Base-by-base conservation (phyloP, 2,888 invertebrate genomes). In the Empis livida region DNA sequence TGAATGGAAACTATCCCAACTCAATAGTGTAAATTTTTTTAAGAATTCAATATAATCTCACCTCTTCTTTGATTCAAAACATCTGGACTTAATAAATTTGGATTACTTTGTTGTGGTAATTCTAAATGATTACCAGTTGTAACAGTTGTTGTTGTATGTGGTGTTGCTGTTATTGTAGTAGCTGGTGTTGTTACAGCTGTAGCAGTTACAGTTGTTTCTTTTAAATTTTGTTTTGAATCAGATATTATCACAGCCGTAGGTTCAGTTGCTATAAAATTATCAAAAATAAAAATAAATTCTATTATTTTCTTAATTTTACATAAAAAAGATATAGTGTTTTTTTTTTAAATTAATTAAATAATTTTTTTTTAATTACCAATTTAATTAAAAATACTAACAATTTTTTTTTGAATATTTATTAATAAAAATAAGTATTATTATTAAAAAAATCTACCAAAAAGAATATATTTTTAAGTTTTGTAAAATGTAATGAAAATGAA, bases 81-180 rank as follows among this genome's bases (percentile, higher is more conserved):
- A 61, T 90, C 89, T 17, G 90, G 90, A 63, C 87, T 87, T 43
- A 90, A 75, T 53, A 89, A 77, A 69, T 89, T 88, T n/a, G 80
- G 81, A 57, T 80, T 79, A 45, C 75, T 71, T 42, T 78, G 76
- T 59, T 82, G 79, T 9, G 89, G 89, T 48, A 89, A 78, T 55
- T 87, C 81, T 56, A 89, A 72, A 63, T 88, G 88, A 65, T 88
- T 89, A 48, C 85, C 85, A 16, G 79, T 77, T 20, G 72, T 71
- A 47, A 73, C 65, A 58, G 65, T 62, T 37, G 67, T 59, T 1
- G 57, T 49, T 56, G 53, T 61, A 54, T 40, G 61, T 55, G 20
- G 58, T 56, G 59, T 58, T 38, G 62, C 61, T 46, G 68, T 63
- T 42, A 67, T 63, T 48, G 64, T 62, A 49, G 61, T 54, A 43